Percentiles rank a stretch among this genome's conserved stretches.
Evolutionary conservation across 2,113 vertebrate species (phyloP).

Genomic region (Leptobrachium ailaonicum): DNA sequence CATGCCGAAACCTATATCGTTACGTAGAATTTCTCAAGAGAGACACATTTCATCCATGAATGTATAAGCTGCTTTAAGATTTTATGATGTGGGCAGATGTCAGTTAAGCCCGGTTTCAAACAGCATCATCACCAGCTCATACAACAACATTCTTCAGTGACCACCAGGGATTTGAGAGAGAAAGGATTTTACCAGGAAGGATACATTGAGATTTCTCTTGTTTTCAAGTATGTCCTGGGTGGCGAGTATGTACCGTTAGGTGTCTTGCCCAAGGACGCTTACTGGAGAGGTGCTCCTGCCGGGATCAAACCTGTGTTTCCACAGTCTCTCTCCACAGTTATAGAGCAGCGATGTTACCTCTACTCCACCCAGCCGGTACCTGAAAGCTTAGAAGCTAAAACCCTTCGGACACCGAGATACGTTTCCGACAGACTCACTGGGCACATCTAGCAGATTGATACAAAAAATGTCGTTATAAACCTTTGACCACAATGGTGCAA

Average conservation of each 20-base stretch:
- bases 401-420: constrained; percentile 13
- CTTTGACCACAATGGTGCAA: background rate
- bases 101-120: constrained; percentile 24
- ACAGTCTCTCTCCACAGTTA: too few species aligned
- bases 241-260: too few species aligned
- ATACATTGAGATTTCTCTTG: too few species aligned
- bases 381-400: constrained; percentile 28
- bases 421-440: constrained; percentile 4
- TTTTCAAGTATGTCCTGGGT: too few species aligned
- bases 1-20: too few species aligned
- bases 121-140: constrained; percentile 37
- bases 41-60: background rate
- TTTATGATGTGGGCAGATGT: constrained; percentile 37
- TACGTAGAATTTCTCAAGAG: background rate
- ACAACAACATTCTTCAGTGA: constrained; percentile 37
- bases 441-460: constrained; percentile 21
- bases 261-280: too few species aligned
- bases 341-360: too few species aligned
- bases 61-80: constrained; percentile 22
- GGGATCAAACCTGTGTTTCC: too few species aligned
- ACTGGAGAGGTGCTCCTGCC: too few species aligned
- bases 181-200: too few species aligned
- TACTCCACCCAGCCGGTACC: background rate
- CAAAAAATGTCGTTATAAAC: constrained; percentile 40
- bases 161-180: constrained; percentile 23